Conservation (phyloP, 2,888 invertebrate species). For the Lymantria monacha region DNA sequence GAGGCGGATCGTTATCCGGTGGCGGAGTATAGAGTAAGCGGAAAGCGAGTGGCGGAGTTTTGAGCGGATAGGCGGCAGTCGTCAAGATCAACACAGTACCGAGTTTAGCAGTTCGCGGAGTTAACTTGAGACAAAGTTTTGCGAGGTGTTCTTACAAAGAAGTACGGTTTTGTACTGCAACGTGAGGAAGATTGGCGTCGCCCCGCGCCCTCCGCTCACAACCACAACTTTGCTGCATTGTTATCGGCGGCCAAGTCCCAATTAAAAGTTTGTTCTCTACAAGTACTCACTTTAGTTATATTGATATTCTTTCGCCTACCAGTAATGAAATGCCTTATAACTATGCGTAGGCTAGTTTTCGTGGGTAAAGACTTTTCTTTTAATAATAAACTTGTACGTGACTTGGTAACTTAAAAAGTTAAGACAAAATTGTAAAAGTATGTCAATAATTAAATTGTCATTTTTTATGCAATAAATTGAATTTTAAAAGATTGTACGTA, state of each 20-base stretch:
- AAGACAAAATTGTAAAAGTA: no score
- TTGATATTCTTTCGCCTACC: slow-evolving; percentile 40
- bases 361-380: no score
- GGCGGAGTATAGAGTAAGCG: slow-evolving; percentile 46
- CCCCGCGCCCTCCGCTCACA: slow-evolving; percentile 54
- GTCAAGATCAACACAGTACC: slow-evolving; percentile 46
- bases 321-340: slow-evolving; percentile 45
- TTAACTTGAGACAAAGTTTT: slow-evolving; percentile 80
- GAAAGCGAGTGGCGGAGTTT: slow-evolving; percentile 43
- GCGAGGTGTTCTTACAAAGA: slow-evolving; percentile 78
- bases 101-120: slow-evolving; percentile 57
- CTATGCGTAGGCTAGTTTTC: neutral
- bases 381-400: no score
- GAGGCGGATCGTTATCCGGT: slow-evolving; percentile 63
- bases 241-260: slow-evolving; percentile 66
- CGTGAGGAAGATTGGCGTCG: slow-evolving; percentile 69
- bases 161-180: slow-evolving; percentile 76
- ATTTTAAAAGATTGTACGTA: no score
- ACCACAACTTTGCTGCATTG: slow-evolving; percentile 69
- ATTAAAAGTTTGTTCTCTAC: slow-evolving; percentile 68
- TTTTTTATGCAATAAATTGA: no score
- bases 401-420: no score
- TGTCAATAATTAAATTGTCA: no score
- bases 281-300: slow-evolving; percentile 54
- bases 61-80: slow-evolving; percentile 49